phyloP scores from a whole-genome alignment of 2,113 vertebrate genomes.

The Aegypius monachus region DNA sequence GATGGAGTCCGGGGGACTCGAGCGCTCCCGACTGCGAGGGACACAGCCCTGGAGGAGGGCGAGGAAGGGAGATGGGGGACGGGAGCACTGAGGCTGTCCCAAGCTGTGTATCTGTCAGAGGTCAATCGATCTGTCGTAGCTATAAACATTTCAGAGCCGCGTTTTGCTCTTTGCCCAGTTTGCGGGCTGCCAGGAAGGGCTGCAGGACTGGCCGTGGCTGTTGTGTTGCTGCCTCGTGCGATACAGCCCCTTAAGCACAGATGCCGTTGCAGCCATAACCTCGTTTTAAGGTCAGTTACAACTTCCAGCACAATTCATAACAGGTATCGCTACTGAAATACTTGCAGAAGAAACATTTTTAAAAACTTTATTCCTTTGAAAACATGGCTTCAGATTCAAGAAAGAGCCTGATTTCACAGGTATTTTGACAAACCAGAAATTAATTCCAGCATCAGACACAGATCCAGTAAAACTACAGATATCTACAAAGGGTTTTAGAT shows the following conservation, averaged over 20 bases:
- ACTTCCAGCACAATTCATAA: background rate
- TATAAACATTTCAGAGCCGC: background rate
- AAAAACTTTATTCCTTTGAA: background rate
- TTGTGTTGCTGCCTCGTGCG: fast-evolving
- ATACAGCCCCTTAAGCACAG: background rate
- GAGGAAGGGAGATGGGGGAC: background rate
- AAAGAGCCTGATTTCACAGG: background rate
- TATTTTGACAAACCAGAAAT: background rate
- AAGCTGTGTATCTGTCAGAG: background rate
- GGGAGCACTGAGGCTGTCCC: background rate
- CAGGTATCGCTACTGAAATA: background rate
- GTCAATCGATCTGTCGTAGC: background rate
- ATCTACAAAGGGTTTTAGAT: background rate
- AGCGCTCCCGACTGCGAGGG: background rate
- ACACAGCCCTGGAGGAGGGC: background rate
- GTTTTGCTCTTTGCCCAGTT: fast-evolving
- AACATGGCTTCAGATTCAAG: background rate
- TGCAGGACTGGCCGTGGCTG: background rate
- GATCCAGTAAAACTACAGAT: background rate
- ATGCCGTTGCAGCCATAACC: background rate
- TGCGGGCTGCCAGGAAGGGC: fast-evolving
- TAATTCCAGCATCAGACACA: background rate
- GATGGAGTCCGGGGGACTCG: background rate
- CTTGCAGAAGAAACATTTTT: background rate
- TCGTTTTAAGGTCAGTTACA: background rate